These are phyloP conservation scores for Lithophane leautieri DNA, from an alignment of 2,888 invertebrate genomes.

Conservation along the genomic window DNA sequence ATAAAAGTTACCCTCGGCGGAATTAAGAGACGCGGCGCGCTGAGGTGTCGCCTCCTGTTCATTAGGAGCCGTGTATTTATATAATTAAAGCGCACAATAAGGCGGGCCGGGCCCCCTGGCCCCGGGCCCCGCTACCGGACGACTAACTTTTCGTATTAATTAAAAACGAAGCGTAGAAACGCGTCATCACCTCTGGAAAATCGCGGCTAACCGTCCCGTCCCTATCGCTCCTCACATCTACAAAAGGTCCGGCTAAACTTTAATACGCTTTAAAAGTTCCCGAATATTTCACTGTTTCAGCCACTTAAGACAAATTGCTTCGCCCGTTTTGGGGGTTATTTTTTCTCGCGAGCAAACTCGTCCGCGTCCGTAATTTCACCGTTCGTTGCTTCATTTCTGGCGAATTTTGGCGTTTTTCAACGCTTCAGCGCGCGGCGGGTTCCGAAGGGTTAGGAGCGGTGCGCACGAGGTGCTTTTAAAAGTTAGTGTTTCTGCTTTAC, in stretches of 20 bases:
- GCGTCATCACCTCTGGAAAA: constrained; percentile 75
- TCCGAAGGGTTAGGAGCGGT: constrained; percentile 54
- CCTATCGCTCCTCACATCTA: constrained; percentile 76
- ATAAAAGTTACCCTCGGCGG: constrained; percentile 75
- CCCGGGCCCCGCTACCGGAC: constrained; percentile 52
- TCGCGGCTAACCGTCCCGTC: constrained; percentile 70
- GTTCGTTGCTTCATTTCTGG: constrained; percentile 76
- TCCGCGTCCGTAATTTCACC: constrained; percentile 79
- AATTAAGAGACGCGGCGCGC: constrained; percentile 68
- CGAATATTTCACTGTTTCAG: constrained; percentile 86
- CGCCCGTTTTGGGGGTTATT: constrained; percentile 77
- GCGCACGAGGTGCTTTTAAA: constrained; percentile 41
- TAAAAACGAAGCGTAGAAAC: constrained; percentile 76
- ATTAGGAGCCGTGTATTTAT: constrained; percentile 76
- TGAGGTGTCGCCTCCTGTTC: constrained; percentile 76
- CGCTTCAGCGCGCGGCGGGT: constrained; percentile 57
- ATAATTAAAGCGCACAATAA: constrained; percentile 76
- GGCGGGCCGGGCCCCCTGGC: constrained; percentile 63
- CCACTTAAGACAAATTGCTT: constrained; percentile 87
- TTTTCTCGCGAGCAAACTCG: constrained; percentile 67
- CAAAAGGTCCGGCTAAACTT: constrained; percentile 78
- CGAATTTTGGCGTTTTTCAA: constrained; percentile 65
- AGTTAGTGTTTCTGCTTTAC: constrained; percentile 39
- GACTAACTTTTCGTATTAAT: constrained; percentile 83
- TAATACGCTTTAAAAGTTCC: constrained; percentile 85